These are phyloP conservation scores for Spialia ferax DNA, from an alignment of 2,888 invertebrate species.

Conservation along the genomic window DNA sequence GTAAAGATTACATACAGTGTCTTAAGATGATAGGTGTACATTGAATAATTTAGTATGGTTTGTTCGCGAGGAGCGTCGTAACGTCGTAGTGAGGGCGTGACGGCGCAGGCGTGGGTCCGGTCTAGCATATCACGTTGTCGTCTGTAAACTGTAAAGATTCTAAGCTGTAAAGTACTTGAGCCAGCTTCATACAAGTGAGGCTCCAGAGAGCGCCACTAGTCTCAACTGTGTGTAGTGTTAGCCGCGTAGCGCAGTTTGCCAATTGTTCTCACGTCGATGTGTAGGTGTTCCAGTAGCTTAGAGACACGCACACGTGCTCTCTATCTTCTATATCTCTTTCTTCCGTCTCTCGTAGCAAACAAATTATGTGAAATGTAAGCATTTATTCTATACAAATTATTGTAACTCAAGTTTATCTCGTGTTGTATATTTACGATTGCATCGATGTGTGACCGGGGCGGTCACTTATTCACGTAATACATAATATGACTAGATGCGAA, in stretches of 20 bases:
- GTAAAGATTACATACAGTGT: conserved; percentile 60
- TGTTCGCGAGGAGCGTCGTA: conserved; percentile 51
- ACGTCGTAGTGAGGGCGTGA: neutral
- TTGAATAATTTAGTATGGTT: conserved; percentile 64
- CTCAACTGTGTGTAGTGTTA: conserved; percentile 62
- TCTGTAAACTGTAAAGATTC: conserved; percentile 44
- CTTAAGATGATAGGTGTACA: conserved; percentile 69
- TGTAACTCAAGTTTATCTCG: conserved; percentile 70
- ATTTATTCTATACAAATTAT: conserved; percentile 63
- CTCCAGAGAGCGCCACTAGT: conserved; percentile 19
- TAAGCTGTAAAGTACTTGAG: conserved; percentile 60
- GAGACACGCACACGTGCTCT: conserved; percentile 52
- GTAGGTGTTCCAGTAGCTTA: conserved; percentile 78
- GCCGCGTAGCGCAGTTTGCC: conserved; percentile 66
- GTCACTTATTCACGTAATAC: conserved; percentile 55
- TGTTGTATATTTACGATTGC: conserved; percentile 63
- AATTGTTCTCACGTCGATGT: conserved; percentile 70
- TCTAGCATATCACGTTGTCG: conserved; percentile 72
- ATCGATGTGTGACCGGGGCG: conserved; percentile 53
- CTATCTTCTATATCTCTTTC: conserved; percentile 50
- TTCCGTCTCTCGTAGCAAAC: conserved; percentile 65
- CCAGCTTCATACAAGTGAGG: neutral
- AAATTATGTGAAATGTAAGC: conserved; percentile 59
- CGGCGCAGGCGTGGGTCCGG: conserved; percentile 44
- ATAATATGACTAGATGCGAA: conserved; percentile 27